Percentiles rank a stretch among this genome's conserved stretches.
phyloP scores from a whole-genome alignment of 2,888 invertebrate species.

The Caenorhabditis becei region DNA sequence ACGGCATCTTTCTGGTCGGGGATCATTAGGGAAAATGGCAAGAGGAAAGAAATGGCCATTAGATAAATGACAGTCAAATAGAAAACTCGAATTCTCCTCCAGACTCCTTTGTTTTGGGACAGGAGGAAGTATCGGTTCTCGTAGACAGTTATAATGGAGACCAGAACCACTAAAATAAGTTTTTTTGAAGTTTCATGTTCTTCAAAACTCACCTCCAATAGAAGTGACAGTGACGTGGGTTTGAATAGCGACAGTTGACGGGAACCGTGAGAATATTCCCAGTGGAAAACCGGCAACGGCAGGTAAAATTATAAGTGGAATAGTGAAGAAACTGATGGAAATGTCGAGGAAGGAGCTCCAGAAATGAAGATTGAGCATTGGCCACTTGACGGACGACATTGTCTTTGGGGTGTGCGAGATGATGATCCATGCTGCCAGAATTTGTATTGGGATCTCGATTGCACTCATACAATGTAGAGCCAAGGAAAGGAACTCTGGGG shows the following conservation, averaged over 20 bases:
- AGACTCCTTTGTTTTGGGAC: neutral
- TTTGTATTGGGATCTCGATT: neutral
- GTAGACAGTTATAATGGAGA: neutral
- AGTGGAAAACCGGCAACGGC: constrained; percentile 6
- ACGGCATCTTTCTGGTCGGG: neutral
- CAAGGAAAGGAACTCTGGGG: neutral
- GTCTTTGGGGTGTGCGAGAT: neutral
- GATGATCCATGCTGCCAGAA: neutral
- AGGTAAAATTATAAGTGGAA: constrained; percentile 6
- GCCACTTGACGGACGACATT: constrained; percentile 5
- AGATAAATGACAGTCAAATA: neutral
- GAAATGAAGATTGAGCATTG: constrained; percentile 2
- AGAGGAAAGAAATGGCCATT: neutral
- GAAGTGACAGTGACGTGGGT: neutral
- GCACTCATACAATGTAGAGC: neutral
- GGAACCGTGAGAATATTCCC: neutral
- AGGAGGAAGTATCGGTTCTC: neutral
- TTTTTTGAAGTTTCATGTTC: no score
- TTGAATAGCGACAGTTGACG: neutral
- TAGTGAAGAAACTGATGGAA: neutral
- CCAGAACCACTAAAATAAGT: neutral
- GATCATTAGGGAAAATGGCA: neutral
- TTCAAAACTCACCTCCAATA: neutral
- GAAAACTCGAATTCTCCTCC: neutral
- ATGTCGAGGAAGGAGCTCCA: constrained; percentile 3